These are phyloP conservation scores for Amphibalanus amphitrite DNA, from an alignment of 1,140 invertebrate genomes.

Conservation along the genomic window DNA sequence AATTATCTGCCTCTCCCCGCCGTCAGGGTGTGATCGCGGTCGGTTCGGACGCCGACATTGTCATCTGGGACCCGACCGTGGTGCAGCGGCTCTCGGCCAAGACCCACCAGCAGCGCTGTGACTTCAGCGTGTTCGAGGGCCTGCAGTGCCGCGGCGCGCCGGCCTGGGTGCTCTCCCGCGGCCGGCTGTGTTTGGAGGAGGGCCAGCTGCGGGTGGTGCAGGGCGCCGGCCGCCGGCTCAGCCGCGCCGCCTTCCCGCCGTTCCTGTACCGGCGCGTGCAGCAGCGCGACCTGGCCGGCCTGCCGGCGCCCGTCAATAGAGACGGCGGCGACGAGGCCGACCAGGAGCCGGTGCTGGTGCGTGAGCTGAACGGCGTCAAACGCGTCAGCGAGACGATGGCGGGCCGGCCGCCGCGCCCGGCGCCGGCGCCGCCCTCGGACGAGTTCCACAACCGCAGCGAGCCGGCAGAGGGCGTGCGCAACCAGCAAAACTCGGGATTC, in stretches of 20 bases:
- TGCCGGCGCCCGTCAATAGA: background rate
- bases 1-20: background rate
- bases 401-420: background rate
- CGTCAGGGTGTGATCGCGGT: conserved; percentile 64
- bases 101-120: conserved; percentile 78
- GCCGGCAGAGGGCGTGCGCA: conserved; percentile 12
- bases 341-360: background rate
- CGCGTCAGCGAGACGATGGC: conserved; percentile 2
- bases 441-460: conserved; percentile 8
- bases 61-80: conserved; percentile 83
- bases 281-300: conserved; percentile 28
- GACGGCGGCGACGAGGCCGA: conserved; percentile 1
- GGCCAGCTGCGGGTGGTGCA: conserved; percentile 67
- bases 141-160: conserved; percentile 49
- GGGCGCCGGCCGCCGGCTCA: conserved; percentile 59
- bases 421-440: background rate
- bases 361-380: background rate
- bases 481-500: conserved; percentile 13
- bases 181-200: conserved; percentile 78
- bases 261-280: conserved; percentile 44
- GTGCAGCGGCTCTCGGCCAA: conserved; percentile 71
- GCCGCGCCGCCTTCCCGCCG: conserved; percentile 41
- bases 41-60: conserved; percentile 92
- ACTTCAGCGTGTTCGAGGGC: conserved; percentile 94
- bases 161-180: conserved; percentile 75